A percentile compares a stretch with the other conserved stretches of the same genome.
These are phyloP conservation scores for Cygnus atratus DNA, from an alignment of 2,113 vertebrate species.

Conservation along the genomic window DNA sequence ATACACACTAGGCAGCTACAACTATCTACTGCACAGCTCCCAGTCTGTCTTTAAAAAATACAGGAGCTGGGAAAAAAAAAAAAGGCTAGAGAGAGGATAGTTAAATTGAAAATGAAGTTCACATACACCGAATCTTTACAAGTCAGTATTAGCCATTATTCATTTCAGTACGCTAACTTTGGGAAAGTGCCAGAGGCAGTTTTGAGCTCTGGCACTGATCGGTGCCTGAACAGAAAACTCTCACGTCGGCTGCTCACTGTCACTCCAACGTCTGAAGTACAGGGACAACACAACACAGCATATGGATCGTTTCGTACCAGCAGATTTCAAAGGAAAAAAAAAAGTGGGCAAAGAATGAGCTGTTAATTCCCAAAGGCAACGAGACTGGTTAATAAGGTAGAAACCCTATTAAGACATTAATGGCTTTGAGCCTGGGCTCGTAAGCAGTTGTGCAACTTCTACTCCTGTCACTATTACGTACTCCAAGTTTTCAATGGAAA, in stretches of 20 bases:
- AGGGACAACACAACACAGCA: background rate
- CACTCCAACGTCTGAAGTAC: background rate
- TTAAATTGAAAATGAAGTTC: background rate
- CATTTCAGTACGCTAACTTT: background rate
- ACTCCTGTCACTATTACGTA: background rate
- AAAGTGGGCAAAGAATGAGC: constrained; percentile 2
- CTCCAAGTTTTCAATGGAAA: background rate
- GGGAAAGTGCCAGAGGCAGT: constrained; percentile 22
- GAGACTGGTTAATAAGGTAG: constrained; percentile 27
- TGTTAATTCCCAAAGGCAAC: constrained; percentile 18
- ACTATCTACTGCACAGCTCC: background rate
- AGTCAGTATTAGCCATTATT: background rate
- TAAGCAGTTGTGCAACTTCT: constrained; percentile 39
- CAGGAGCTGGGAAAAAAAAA: background rate
- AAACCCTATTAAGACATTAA: constrained; percentile 39
- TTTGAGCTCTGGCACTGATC: constrained; percentile 12
- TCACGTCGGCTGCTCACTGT: background rate
- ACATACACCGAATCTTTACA: background rate
- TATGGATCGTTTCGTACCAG: background rate
- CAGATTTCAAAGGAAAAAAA: background rate
- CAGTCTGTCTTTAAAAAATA: background rate
- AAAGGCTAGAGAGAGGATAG: background rate
- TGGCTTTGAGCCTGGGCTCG: constrained; percentile 21
- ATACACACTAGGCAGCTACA: background rate
- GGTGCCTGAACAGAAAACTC: background rate